A percentile compares a stretch with the other conserved stretches of the same genome.
These are phyloP conservation scores for Mechanitis mazaeus DNA, from an alignment of 2,888 invertebrate genomes.

Conservation along the genomic window DNA sequence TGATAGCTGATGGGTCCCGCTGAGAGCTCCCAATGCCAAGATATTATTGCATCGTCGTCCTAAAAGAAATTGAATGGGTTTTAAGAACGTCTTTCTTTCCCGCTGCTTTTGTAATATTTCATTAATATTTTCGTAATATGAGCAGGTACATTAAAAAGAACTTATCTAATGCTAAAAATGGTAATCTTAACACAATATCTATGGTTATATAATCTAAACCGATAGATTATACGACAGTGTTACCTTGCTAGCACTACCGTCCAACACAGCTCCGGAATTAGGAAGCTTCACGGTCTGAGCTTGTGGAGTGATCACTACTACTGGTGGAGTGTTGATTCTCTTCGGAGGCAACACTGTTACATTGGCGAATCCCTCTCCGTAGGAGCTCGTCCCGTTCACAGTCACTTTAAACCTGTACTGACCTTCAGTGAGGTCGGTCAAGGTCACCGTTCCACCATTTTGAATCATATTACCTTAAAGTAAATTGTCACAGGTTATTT, in stretches of 20 bases:
- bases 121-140: too few species aligned
- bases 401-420: constrained; percentile 89
- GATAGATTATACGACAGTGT: neutral
- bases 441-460: constrained; percentile 87
- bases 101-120: too few species aligned
- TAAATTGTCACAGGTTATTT: neutral
- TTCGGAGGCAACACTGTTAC: constrained; percentile 92
- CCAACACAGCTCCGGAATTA: constrained; percentile 92
- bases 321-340: constrained; percentile 88
- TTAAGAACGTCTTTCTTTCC: too few species aligned
- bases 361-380: constrained; percentile 90
- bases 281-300: constrained; percentile 92
- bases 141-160: too few species aligned
- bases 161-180: too few species aligned
- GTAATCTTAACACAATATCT: too few species aligned
- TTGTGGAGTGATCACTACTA: constrained; percentile 90
- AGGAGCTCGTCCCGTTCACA: constrained; percentile 86
- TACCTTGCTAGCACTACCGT: constrained; percentile 85
- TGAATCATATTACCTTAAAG: constrained; percentile 85
- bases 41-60: constrained; percentile 89
- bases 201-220: too few species aligned
- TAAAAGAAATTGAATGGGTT: constrained; percentile 28
- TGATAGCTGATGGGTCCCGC: constrained; percentile 92
- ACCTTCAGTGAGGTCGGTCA: constrained; percentile 90
- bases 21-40: constrained; percentile 95